Base-by-base conservation (phyloP, 2,113 vertebrate species). In the Girardinichthys multiradiatus region DNA sequence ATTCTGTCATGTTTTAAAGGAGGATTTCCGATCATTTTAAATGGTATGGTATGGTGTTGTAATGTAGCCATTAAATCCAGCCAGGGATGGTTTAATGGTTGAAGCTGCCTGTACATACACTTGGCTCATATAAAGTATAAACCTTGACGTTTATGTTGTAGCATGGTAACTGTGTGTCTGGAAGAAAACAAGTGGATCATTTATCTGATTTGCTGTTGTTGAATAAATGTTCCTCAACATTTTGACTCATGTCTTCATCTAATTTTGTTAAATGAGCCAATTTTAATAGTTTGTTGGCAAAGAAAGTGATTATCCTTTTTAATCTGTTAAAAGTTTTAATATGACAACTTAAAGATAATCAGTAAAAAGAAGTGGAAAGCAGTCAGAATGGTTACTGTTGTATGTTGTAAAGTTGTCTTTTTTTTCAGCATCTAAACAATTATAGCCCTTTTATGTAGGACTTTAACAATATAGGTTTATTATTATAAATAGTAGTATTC, bases 161-260 rank as follows among this genome's bases (percentile, higher is more conserved):
- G 95, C 96, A 95, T 96, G 96, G 95, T 94, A 92, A 94, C 90
- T 92, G 91, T 96, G 90, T 94, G 96, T 98, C 94, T 91, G 79
- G 94, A 96, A 94, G 95, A 95, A 91, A 95, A 95, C 93, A 88
- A 85, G 91, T 94, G 89, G 93, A 94, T 96, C 95, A 94, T 93
- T 95, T 95, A 96, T 96, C 94, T 90, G 93, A 96, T 95, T 95
- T 95, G 94, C 94, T 95, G 95, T 96, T 96, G 95, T 96, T 96
- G 95, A 99, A 97, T 98, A 97, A 98, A 98, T 96, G 96, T 97
- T 97, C 95, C 95, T 94, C 94, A 95, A 93, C 89, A 94, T 91
- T 92, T 92, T 65, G 79, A 64, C 70, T 81, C 59, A 19, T 76
- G 72, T 78, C 64, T 31, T 86, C 42, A 35, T 81, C 42, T 45